Evolutionary conservation across 2,113 vertebrate species (phyloP), one percentile per base, ranked within the genome.

Genomic region (Corythoichthys haematopterus): DNA sequence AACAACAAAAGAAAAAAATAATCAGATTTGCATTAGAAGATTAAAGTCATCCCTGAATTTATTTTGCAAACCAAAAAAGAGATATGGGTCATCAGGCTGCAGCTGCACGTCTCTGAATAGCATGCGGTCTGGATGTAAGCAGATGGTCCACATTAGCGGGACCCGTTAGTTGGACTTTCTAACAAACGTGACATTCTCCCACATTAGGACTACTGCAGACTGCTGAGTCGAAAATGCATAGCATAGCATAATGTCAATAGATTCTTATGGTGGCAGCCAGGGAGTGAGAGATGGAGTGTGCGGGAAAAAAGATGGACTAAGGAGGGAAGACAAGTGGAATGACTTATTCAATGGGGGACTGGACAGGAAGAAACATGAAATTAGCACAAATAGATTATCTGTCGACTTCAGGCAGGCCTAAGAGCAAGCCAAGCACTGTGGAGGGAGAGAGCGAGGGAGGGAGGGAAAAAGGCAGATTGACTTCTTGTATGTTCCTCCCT

Each of bases 371-470:
- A 87, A 88, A 85, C 87, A 87, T 83, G 84, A 89, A 91, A 92
- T 92, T 91, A 91, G 90, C 87, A 91, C 90, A 88, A 91, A 93
- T 91, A 81, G 90, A 92, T 92, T 92, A 92, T 89, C 84, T 91
- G 90, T 91, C 91, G 50, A 71, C 76, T 50, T 68, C 75, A 78
- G 83, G 77, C 81, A 58, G 75, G 69, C 57, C 84, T 76, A 75
- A 86, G 77, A 85, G 85, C 84, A 79, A 87, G 82, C 78, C 79
- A 85, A 83, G 84, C 82, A 82, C 59, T 70, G 78, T 75, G 71
- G 72, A 64, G 66, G 73, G 66, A 77, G 73, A 50, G 52, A 12
- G 68, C 16, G 69, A 53, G 72, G 57, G 20, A 45, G 57, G 35
- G 45, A 51, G 36, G n/a, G 47, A 60, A 65, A 59, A 50, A 53